phyloP scores from a whole-genome alignment of 2,888 invertebrate genomes.

The Mesochorus sp. region DNA sequence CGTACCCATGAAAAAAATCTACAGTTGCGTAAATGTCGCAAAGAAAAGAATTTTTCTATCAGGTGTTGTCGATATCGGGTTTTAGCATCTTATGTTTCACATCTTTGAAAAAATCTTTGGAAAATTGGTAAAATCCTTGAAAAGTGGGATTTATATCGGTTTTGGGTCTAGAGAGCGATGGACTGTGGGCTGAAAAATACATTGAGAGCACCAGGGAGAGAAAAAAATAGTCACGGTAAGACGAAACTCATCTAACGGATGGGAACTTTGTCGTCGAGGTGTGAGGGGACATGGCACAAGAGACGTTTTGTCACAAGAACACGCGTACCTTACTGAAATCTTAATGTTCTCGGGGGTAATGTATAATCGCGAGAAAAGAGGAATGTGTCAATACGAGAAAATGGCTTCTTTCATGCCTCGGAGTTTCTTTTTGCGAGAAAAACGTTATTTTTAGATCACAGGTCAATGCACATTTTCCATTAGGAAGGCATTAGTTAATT shows the following conservation, averaged over 20 bases:
- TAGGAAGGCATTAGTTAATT: no score
- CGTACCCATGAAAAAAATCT: no score
- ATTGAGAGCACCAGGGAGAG: conserved; percentile 7
- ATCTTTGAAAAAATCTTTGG: conserved; percentile 23
- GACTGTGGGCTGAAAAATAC: conserved; percentile 16
- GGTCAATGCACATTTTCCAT: no score
- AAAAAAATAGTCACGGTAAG: conserved; percentile 34
- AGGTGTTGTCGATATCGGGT: conserved; percentile 2
- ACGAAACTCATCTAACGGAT: conserved; percentile 30
- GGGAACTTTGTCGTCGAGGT: conserved; percentile 38
- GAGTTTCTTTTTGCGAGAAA: no score
- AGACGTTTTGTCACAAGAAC: no score
- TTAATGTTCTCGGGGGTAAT: no score
- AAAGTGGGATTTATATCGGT: conserved; percentile 32
- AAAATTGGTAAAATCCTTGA: conserved; percentile 6
- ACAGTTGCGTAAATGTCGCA: not conserved
- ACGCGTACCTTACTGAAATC: no score
- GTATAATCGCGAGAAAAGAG: no score
- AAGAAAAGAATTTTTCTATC: not conserved
- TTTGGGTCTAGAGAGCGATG: not conserved
- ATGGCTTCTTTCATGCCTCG: no score
- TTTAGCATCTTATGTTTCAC: not conserved
- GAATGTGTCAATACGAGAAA: no score
- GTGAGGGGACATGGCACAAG: conserved; percentile 12
- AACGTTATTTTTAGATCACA: no score